These are phyloP conservation scores for Stichodactyla helianthus DNA, from an alignment of 64 coral and sea anemone genomes.

Conservation along the genomic window DNA sequence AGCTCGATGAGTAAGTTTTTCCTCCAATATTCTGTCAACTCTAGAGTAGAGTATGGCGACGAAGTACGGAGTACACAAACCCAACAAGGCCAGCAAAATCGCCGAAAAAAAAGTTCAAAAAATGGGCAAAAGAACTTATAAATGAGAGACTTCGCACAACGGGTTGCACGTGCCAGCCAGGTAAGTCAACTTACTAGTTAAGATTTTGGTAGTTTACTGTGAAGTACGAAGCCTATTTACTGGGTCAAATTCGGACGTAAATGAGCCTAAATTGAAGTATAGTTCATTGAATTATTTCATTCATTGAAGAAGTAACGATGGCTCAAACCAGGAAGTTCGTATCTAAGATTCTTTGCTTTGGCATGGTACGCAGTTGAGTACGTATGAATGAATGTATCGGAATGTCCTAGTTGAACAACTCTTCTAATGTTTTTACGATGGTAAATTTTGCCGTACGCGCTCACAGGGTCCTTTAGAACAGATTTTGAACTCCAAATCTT, in stretches of 20 bases:
- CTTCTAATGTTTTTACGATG: not conserved
- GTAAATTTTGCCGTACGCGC: not conserved
- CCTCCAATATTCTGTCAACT: conserved; percentile 2
- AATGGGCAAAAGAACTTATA: not conserved
- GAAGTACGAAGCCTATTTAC: not conserved
- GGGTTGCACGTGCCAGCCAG: not conserved
- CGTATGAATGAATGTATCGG: conserved; percentile 9
- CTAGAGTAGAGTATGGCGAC: conserved; percentile 14
- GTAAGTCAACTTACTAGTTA: conserved; percentile 13
- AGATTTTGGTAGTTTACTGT: not conserved
- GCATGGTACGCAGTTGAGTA: not conserved
- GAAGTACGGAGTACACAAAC: conserved; percentile 6
- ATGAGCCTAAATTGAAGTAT: conserved; percentile 11
- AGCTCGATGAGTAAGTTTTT: conserved; percentile 12
- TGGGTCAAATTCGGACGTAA: not conserved
- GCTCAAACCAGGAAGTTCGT: conserved; percentile 14
- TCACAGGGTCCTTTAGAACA: not conserved
- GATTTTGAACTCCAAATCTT: not conserved
- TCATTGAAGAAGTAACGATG: conserved; percentile 4
- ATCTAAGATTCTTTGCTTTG: not conserved
- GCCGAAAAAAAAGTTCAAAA: conserved; percentile 18
- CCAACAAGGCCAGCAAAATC: conserved; percentile 7
- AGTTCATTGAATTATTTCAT: not conserved
- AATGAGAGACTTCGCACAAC: conserved; percentile 7
- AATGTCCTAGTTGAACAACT: not conserved